Conservation (phyloP, 2,888 invertebrate species). For the Spodoptera picta region DNA sequence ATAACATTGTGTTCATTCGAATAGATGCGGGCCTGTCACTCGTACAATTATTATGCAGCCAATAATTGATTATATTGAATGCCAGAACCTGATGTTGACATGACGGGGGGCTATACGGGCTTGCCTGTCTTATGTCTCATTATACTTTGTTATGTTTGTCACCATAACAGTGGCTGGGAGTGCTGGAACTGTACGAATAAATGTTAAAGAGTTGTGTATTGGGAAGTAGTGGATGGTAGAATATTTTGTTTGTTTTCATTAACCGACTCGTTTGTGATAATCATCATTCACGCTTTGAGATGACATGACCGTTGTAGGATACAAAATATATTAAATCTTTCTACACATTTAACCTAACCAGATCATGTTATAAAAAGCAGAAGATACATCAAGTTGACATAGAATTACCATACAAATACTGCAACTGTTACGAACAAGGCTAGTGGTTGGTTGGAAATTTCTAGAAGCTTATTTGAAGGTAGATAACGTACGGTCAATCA, state of each 20-base stretch:
- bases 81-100: constrained; percentile 66
- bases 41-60: constrained; percentile 53
- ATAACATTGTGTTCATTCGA: constrained; percentile 47
- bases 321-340: too few species aligned
- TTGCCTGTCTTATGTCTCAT: constrained; percentile 59
- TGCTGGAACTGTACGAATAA: constrained; percentile 29
- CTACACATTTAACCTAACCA: neutral
- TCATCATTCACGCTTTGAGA: too few species aligned
- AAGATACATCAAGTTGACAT: constrained; percentile 14
- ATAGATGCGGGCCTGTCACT: constrained; percentile 58
- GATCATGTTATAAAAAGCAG: constrained; percentile 1
- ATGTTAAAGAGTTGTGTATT: constrained; percentile 27
- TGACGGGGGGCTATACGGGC: constrained; percentile 71
- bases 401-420: constrained; percentile 14
- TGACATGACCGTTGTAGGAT: too few species aligned
- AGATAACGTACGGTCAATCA: constrained; percentile 43
- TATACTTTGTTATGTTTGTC: constrained; percentile 59
- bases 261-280: too few species aligned
- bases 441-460: constrained; percentile 30
- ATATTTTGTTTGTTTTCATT: too few species aligned
- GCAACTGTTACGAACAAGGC: constrained; percentile 26
- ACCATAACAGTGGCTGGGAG: constrained; percentile 22
- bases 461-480: constrained; percentile 25
- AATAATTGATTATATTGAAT: constrained; percentile 58
- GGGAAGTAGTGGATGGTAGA: too few species aligned